Percentiles rank a stretch among this genome's conserved stretches.
phyloP scores from a whole-genome alignment of 2,797 vertebrate genomes.

The Diplodus sargus region DNA sequence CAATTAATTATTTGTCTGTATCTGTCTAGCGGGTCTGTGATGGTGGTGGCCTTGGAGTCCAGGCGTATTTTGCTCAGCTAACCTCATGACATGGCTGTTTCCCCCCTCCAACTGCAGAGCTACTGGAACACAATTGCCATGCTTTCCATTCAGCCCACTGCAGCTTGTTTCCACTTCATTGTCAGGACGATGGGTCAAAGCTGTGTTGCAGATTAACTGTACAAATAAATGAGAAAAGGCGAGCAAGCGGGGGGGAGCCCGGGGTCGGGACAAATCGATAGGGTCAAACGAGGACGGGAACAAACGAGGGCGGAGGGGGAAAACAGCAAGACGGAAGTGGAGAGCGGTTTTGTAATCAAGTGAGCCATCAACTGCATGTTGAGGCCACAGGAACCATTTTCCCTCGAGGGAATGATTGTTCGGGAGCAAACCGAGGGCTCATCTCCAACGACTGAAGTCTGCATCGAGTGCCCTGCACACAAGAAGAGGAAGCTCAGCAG shows the following conservation, averaged over 20 bases:
- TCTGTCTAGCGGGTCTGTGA: neutral
- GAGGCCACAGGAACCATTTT: conserved; percentile 61
- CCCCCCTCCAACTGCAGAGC: conserved; percentile 26
- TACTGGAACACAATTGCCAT: conserved; percentile 71
- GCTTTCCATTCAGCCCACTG: conserved; percentile 70
- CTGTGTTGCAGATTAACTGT: conserved; percentile 72
- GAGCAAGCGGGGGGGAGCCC: conserved; percentile 37
- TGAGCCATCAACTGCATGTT: conserved; percentile 71
- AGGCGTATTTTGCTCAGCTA: conserved; percentile 31
- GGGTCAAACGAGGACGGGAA: conserved; percentile 67
- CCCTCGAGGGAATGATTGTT: conserved; percentile 70
- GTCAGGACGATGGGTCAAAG: conserved; percentile 73
- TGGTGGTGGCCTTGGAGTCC: neutral
- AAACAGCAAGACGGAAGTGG: conserved; percentile 46
- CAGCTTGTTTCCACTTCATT: conserved; percentile 73
- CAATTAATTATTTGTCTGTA: conserved; percentile 12
- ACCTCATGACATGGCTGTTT: conserved; percentile 50
- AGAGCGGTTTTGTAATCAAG: conserved; percentile 72
- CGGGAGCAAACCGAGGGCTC: conserved; percentile 66
- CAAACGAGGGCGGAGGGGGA: conserved; percentile 35
- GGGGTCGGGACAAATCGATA: conserved; percentile 66
- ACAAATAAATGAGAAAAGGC: conserved; percentile 77
- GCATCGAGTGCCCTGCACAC: conserved; percentile 38
- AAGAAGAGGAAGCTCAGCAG: conserved; percentile 19
- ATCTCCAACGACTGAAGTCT: conserved; percentile 56